Conservation (phyloP, 2,113 vertebrate species). For the Phalacrocorax pelagicus region DNA sequence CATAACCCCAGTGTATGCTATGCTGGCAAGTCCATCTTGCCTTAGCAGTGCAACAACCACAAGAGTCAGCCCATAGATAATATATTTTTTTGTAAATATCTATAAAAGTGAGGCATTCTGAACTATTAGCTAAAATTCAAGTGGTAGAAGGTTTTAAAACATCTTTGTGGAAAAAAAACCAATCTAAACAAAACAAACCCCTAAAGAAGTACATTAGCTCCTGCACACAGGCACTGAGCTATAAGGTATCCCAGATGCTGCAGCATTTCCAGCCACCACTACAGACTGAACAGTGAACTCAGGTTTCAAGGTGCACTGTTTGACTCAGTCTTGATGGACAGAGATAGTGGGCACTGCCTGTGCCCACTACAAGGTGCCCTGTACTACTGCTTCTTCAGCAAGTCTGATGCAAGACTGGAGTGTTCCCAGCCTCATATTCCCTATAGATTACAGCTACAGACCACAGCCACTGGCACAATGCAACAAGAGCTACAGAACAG, state of each 20-base stretch:
- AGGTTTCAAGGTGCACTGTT: neutral
- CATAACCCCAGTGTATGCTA: neutral
- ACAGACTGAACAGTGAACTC: neutral
- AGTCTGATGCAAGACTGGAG: neutral
- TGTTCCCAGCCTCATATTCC: neutral
- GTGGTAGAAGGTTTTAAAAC: neutral
- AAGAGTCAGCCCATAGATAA: neutral
- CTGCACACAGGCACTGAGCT: neutral
- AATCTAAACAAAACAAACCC: neutral
- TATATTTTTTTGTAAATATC: neutral
- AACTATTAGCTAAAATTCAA: neutral
- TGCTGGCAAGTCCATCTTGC: neutral
- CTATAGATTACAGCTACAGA: neutral
- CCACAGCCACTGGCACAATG: neutral
- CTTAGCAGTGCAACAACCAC: neutral
- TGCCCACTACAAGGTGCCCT: neutral
- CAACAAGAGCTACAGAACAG: accelerated
- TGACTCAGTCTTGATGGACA: neutral
- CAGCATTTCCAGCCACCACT: neutral
- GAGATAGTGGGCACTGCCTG: neutral
- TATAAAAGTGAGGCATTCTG: neutral
- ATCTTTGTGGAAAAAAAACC: no score
- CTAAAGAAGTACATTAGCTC: neutral
- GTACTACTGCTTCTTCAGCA: neutral
- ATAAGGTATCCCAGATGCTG: no score